A percentile compares a stretch with the other conserved stretches of the same genome.
These are phyloP conservation scores for Grammomys dolichurus DNA, from an alignment of 2,113 vertebrate genomes.

Conservation along the genomic window DNA sequence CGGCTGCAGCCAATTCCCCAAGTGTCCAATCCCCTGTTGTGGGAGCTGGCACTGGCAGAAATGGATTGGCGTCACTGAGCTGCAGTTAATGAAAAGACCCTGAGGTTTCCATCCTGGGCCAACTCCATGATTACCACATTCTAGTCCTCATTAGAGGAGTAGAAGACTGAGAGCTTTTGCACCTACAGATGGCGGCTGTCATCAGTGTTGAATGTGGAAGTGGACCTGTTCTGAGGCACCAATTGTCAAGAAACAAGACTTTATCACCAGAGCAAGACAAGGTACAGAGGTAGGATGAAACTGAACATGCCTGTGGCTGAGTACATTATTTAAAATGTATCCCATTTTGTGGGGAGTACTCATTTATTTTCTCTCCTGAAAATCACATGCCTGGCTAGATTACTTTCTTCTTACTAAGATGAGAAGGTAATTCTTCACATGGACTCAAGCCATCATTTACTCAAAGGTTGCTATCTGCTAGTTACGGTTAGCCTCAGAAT, in stretches of 20 bases:
- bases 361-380: background rate
- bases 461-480: background rate
- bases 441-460: background rate
- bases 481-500: background rate
- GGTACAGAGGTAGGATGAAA: too few species aligned
- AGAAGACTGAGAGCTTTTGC: background rate
- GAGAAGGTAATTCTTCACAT: background rate
- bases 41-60: background rate
- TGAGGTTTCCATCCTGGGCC: background rate
- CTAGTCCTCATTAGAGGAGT: slow-evolving; percentile 20
- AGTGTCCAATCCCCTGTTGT: background rate
- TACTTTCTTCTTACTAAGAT: background rate
- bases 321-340: background rate
- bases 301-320: background rate
- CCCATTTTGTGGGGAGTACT: background rate
- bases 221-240: background rate
- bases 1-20: slow-evolving; percentile 33
- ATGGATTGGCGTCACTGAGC: background rate
- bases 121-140: background rate
- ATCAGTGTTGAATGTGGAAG: background rate
- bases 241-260: background rate
- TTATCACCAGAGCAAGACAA: background rate
- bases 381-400: background rate
- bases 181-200: background rate
- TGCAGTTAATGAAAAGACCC: slow-evolving; percentile 57